These are phyloP conservation scores for Polietes domitor DNA, from an alignment of 2,888 invertebrate genomes.

Conservation along the genomic window DNA sequence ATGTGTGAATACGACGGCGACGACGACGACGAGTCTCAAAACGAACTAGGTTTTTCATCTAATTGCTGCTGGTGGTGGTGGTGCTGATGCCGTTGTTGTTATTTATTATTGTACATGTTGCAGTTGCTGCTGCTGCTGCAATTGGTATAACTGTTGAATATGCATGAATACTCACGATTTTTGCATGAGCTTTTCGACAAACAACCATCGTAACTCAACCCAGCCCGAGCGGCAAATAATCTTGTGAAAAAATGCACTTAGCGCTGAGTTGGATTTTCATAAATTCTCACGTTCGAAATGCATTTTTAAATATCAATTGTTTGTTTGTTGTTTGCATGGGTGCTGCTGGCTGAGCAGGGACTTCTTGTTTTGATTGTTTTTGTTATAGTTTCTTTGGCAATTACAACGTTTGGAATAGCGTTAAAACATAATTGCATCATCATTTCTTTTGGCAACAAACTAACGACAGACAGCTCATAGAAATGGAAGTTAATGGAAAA, in stretches of 20 bases:
- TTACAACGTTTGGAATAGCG: neutral
- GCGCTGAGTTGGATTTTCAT: slow-evolving; percentile 28
- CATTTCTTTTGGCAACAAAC: neutral
- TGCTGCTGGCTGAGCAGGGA: neutral
- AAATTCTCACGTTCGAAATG: slow-evolving; percentile 66
- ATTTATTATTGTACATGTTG: neutral
- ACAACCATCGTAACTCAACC: neutral
- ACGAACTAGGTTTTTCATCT: slow-evolving; percentile 5
- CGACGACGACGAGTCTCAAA: neutral
- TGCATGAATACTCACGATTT: slow-evolving; percentile 60
- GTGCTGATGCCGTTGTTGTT: neutral
- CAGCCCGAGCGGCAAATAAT: slow-evolving; percentile 4
- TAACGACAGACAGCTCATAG: neutral
- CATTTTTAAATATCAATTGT: slow-evolving; percentile 63
- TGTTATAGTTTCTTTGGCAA: neutral
- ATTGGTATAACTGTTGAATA: slow-evolving; percentile 50
- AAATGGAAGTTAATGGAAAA: neutral
- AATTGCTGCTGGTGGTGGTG: slow-evolving; percentile 1
- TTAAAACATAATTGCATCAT: slow-evolving; percentile 12
- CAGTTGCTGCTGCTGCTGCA: slow-evolving; percentile 1
- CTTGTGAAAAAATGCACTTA: slow-evolving; percentile 4
- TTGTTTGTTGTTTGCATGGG: neutral
- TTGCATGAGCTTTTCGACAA: slow-evolving; percentile 27
- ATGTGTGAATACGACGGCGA: neutral
- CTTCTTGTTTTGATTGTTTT: too few species aligned